Evolutionary conservation across 2,797 vertebrate genomes (phyloP), one percentile per base, ranked within the genome.

Genomic region (Enteromius thamalakanensis): DNA sequence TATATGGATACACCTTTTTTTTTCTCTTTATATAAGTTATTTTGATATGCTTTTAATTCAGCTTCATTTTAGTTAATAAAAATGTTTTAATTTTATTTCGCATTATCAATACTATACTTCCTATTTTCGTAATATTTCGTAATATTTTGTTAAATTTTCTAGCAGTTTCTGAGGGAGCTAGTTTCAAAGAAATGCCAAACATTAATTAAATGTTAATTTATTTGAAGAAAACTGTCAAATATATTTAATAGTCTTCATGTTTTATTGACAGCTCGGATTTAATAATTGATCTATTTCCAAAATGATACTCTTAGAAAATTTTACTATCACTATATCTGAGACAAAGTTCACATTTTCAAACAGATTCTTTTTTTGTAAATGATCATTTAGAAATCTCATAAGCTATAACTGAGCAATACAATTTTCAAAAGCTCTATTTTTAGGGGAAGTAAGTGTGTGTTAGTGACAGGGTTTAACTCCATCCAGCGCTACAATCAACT

Each of bases 401-500:
- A 12, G 10, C 49, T 37, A 15, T 15, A 37, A n/a, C 19, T 15
- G 29, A 75, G 19, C 19, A 37, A 37, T 75, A 17, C 21, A 1
- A 2, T 40, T 65, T 65, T 32, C 11, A 2, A 23, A 64, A 47
- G 32, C 1, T 7, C 3, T 62, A 14, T 64, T 29, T 32, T 64
- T 64, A 29, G 29, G 26, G 60, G 76, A 60, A 67, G 40, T 55
- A 49, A 53, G 23, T 37, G 40, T 80, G 58, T 81, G 26, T 81
- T 69, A 32, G 60, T 79, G 68, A 82, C 80, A 53, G 64, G 53
- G 29, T 69, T 82, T 69, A 75, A 55, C 79, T 55, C 67, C 70
- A 2, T 65, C n/a, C 45, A 69, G 14, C 26, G 74, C 29, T 62
- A 72, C 49, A 64, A 37, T 12, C 37, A 82, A 84, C 45, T 67